Evolutionary conservation across 2,888 invertebrate species (phyloP).

Genomic region (Orthonevra nobilis): DNA sequence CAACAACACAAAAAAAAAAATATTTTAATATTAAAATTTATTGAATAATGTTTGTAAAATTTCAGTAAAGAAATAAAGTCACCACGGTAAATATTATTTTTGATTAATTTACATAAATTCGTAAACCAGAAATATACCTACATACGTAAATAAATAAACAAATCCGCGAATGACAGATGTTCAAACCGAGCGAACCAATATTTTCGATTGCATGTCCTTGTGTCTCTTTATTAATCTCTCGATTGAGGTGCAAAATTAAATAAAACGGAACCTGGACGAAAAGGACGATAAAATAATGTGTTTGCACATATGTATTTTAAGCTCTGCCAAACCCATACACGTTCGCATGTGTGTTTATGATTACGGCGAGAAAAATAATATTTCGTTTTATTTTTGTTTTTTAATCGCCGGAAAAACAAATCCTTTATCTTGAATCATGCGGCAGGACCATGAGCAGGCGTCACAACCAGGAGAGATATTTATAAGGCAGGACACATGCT

Average conservation of each 20-base stretch:
- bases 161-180: conserved; percentile 21
- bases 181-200: background rate
- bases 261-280: background rate
- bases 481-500: background rate
- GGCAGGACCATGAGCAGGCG: too few relatives aligned
- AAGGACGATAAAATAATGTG: background rate
- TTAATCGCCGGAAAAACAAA: conserved; percentile 13
- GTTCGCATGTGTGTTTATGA: too few relatives aligned
- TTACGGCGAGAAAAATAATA: too few relatives aligned
- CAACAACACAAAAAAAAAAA: too few relatives aligned
- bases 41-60: too few relatives aligned
- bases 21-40: too few relatives aligned
- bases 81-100: too few relatives aligned
- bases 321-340: too few relatives aligned
- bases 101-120: conserved; percentile 29
- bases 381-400: too few relatives aligned
- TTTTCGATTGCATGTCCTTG: background rate
- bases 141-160: conserved; percentile 1
- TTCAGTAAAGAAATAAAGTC: too few relatives aligned
- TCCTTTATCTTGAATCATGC: conserved; percentile 35
- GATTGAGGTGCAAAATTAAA: background rate
- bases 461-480: background rate
- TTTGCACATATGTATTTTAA: too few relatives aligned
- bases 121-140: too few relatives aligned
- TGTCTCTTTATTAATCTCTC: conserved; percentile 3